A percentile compares a stretch with the other conserved stretches of the same genome.
These are phyloP conservation scores for Lysandra coridon DNA, from an alignment of 2,888 invertebrate genomes.

Conservation along the genomic window DNA sequence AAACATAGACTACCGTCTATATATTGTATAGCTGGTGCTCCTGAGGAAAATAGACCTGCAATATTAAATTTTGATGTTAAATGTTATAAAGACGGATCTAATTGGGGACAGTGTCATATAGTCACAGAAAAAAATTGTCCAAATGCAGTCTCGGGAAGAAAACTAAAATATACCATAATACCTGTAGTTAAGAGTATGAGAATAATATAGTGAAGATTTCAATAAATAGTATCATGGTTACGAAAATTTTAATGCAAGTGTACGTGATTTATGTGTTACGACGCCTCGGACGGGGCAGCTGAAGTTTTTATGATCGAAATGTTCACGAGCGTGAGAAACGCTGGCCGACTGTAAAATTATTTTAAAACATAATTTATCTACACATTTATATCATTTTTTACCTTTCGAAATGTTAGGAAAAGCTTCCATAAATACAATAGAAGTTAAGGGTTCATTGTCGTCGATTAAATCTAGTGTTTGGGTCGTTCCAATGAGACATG, in stretches of 20 bases:
- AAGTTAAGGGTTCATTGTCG: neutral
- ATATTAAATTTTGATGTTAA: too few relatives aligned
- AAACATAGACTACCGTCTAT: too few relatives aligned
- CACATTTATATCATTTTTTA: constrained; percentile 19
- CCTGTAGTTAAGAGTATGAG: too few relatives aligned
- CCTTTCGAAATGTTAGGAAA: neutral
- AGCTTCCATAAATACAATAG: neutral
- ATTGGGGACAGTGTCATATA: too few relatives aligned
- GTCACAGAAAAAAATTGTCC: too few relatives aligned
- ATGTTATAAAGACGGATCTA: too few relatives aligned
- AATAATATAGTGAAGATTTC: too few relatives aligned
- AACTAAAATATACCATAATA: too few relatives aligned
- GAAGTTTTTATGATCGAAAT: constrained; percentile 23
- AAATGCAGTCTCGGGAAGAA: too few relatives aligned
- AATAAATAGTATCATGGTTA: neutral
- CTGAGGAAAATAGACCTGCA: too few relatives aligned
- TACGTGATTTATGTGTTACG: constrained; percentile 19
- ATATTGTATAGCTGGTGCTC: too few relatives aligned
- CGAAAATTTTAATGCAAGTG: neutral
- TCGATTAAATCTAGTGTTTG: neutral
- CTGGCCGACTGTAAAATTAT: neutral
- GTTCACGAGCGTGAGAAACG: constrained; percentile 26
- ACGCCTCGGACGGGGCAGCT: constrained; percentile 13
- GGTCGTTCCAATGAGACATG: neutral
- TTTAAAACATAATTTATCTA: constrained; percentile 11